phyloP scores from a whole-genome alignment of 2,888 invertebrate genomes.

The Chironomus tentans region DNA sequence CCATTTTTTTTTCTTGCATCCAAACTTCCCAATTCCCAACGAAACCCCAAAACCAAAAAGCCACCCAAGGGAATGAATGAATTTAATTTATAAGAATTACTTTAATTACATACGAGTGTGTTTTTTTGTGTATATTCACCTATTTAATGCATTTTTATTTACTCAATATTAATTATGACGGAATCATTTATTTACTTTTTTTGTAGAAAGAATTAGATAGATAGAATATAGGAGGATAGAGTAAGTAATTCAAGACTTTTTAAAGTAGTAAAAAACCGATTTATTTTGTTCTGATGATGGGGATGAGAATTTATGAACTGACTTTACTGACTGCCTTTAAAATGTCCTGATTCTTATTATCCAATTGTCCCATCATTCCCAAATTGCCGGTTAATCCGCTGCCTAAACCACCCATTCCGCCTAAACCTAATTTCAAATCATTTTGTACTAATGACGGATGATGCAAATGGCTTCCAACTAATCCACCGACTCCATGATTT shows the following conservation, averaged over 20 bases:
- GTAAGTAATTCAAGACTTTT: not conserved
- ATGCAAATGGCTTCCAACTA: constrained; percentile 36
- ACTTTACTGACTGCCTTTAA: constrained; percentile 43
- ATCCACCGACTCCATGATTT: constrained; percentile 19
- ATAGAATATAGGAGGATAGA: too few relatives aligned
- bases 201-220: too few relatives aligned
- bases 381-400: constrained; percentile 39
- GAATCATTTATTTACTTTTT: not conserved
- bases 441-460: constrained; percentile 42
- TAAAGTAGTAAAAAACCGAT: not conserved
- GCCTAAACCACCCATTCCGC: constrained; percentile 40
- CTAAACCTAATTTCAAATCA: constrained; percentile 42
- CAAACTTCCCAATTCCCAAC: too few relatives aligned
- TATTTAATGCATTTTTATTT: not conserved
- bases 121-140: not conserved
- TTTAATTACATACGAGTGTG: not conserved
- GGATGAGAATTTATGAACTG: constrained; percentile 39
- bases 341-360: constrained; percentile 35
- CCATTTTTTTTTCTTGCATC: too few relatives aligned
- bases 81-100: too few relatives aligned
- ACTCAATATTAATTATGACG: not conserved
- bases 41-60: too few relatives aligned
- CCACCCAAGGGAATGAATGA: too few relatives aligned
- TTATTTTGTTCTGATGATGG: not conserved
- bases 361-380: constrained; percentile 44